These are phyloP conservation scores for Holacanthella duospinosa DNA, from an alignment of 2,888 invertebrate species.

Conservation along the genomic window DNA sequence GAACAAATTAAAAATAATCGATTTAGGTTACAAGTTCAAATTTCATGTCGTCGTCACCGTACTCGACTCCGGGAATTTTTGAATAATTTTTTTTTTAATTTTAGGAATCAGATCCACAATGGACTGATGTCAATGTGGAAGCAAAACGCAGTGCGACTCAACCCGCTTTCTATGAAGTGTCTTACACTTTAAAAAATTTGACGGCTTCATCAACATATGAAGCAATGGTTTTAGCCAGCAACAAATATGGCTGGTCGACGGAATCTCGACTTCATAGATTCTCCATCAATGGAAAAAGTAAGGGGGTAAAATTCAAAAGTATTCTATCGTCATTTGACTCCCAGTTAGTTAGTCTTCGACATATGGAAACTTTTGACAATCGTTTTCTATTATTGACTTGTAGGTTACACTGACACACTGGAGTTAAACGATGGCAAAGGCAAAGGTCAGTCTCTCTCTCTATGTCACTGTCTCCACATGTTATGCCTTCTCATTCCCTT, in stretches of 20 bases:
- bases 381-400: not conserved
- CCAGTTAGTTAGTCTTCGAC: not conserved
- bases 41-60: no score
- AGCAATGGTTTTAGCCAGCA: not conserved
- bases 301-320: not conserved
- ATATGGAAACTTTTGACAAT: no score
- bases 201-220: conserved; percentile 4
- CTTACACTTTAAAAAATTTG: conserved; percentile 3
- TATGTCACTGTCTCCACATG: not conserved
- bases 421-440: not conserved
- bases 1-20: no score
- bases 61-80: no score
- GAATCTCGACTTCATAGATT: conserved; percentile 1
- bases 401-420: not conserved
- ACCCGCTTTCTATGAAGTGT: not conserved
- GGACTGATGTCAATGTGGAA: not conserved
- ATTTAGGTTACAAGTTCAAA: no score
- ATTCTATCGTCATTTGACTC: not conserved
- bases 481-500: not conserved
- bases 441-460: not conserved
- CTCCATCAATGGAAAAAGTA: conserved; percentile 11
- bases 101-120: not conserved
- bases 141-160: not conserved
- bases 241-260: conserved; percentile 7
- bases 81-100: not conserved